These are phyloP conservation scores for Diorhabda sublineata DNA, from an alignment of 1,140 invertebrate species.

Conservation along the genomic window DNA sequence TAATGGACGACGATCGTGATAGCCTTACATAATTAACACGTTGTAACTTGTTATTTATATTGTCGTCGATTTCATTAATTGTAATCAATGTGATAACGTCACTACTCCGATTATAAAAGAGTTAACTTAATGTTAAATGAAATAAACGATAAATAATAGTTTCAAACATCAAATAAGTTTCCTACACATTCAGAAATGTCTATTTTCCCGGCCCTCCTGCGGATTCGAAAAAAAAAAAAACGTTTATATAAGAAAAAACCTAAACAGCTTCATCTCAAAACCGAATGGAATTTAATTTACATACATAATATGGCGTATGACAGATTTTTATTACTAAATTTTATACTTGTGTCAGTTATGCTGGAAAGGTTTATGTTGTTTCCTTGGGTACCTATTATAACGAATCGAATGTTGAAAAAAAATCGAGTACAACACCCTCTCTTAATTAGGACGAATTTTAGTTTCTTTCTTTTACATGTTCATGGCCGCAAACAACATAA, in stretches of 20 bases:
- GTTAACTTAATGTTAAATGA: too few species aligned
- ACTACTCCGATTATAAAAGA: too few species aligned
- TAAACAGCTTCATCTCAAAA: neutral
- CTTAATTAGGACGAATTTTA: neutral
- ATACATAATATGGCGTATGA: conserved; percentile 1
- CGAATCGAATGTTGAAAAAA: too few species aligned
- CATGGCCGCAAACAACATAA: neutral
- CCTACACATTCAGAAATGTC: neutral
- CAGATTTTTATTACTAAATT: conserved; percentile 3
- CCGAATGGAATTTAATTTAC: conserved; percentile 1
- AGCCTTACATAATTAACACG: too few species aligned
- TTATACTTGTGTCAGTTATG: neutral
- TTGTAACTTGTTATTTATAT: too few species aligned
- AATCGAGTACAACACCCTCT: neutral
- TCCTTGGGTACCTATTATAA: too few species aligned
- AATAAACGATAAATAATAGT: too few species aligned
- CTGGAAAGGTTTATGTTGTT: neutral
- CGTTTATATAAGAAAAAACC: neutral
- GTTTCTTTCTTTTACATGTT: neutral
- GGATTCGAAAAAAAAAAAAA: neutral
- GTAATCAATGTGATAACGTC: too few species aligned
- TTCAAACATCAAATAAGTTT: neutral
- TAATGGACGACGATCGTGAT: too few species aligned
- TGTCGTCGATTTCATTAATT: too few species aligned
- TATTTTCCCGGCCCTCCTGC: neutral